Base-by-base conservation (phyloP, 2,797 vertebrate genomes). In the Centropyge bicolor region DNA sequence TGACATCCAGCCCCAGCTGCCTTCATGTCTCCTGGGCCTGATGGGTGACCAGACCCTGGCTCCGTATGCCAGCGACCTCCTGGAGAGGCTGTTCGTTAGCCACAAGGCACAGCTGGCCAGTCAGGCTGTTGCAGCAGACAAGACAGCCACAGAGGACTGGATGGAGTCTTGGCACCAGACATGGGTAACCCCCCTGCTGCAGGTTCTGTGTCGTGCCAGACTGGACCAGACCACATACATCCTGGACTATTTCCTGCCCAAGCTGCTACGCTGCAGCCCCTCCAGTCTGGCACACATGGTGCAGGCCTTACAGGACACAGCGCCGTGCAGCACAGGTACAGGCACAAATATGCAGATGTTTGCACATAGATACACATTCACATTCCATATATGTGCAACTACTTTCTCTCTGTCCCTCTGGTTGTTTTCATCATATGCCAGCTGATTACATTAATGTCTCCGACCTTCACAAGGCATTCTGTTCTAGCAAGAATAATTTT, bases 31-130 rank as follows among this genome's bases (percentile, higher is more conserved):
- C 36, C 82, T 99, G 90, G 94, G 93, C 4, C 90, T 98, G 64
- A 99, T 99, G 97, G 95, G 92, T 0, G 97, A 99, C 84, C 98
- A 98, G 88, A 96, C 95, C 3, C 91, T 99, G 85, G 98, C 98
- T 46, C 96, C 98, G 0, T 97, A 98, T 1, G 97, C 97, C 43
- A 96, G 97, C 31, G 97, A 98, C 90, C 96, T 99, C 65, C 92
- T 99, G 89, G 98, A 99, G 95, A 96, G 93, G 74, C 96, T 99
- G 91, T 98, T 99, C 89, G 93, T 96, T 71, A 97, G 95, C 93
- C 98, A 99, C 90, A 98, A 96, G 90, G 89, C 66, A 1, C 92
- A 96, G 93, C 95, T 99, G 52, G 91, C 79, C 59, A 81, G 0
- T 3, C 82, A 68, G 35, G 84, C 72, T n/a, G 65, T 7, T 6